Evolutionary conservation across 2,888 invertebrate genomes (phyloP).

Genomic region (Drosophila subsilvestris): DNA sequence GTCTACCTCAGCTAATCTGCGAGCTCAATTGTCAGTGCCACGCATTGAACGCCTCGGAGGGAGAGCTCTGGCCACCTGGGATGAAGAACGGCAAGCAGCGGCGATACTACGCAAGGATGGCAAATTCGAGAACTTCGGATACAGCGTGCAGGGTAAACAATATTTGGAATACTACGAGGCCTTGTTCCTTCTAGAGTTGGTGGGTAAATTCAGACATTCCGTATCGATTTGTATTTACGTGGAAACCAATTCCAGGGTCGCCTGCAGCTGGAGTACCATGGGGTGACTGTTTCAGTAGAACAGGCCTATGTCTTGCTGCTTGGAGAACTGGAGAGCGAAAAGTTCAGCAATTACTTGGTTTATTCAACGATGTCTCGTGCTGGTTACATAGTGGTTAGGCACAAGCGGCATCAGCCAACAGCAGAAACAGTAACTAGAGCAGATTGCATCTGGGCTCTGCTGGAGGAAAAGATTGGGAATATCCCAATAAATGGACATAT

Average conservation of each 20-base stretch:
- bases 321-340: slow-evolving; percentile 68
- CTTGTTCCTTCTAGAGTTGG: slow-evolving; percentile 81
- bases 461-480: slow-evolving; percentile 64
- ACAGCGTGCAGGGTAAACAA: slow-evolving; percentile 67
- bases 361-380: slow-evolving; percentile 81
- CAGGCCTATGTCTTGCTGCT: slow-evolving; percentile 81
- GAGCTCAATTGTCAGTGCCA: slow-evolving; percentile 67
- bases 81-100: slow-evolving; percentile 66
- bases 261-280: slow-evolving; percentile 76
- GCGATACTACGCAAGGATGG: slow-evolving; percentile 81
- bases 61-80: slow-evolving; percentile 79
- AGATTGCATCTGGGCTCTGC: slow-evolving; percentile 81
- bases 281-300: slow-evolving; percentile 77
- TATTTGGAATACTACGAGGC: slow-evolving; percentile 82
- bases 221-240: background rate
- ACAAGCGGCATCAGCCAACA: slow-evolving; percentile 26
- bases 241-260: slow-evolving; percentile 74
- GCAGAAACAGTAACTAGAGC: slow-evolving; percentile 43
- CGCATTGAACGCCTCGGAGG: slow-evolving; percentile 79
- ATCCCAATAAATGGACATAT: slow-evolving; percentile 67
- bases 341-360: slow-evolving; percentile 79
- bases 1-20: slow-evolving; percentile 68
- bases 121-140: slow-evolving; percentile 82
- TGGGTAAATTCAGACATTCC: slow-evolving; percentile 29
- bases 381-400: slow-evolving; percentile 80